phyloP scores from a whole-genome alignment of 2,888 invertebrate genomes.

The Lycophotia porphyrea region DNA sequence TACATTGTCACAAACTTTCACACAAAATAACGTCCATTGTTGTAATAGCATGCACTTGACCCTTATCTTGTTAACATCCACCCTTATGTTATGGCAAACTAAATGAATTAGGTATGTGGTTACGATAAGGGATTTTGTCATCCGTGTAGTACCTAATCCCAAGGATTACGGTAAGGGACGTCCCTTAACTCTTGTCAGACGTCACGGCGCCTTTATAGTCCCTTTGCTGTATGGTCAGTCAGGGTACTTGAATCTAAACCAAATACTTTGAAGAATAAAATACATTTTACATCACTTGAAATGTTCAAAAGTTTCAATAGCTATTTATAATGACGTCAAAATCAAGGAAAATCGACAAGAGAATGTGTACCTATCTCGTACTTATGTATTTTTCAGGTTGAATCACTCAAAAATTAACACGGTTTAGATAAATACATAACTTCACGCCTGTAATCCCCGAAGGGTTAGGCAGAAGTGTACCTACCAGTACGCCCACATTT shows the following conservation, averaged over 20 bases:
- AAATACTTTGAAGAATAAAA: background rate
- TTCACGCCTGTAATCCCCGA: no score
- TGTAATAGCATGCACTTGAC: background rate
- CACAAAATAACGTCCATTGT: background rate
- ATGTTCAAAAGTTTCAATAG: background rate
- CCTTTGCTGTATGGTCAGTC: background rate
- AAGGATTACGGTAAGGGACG: slow-evolving; percentile 1
- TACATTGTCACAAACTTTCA: no score
- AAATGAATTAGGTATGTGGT: background rate
- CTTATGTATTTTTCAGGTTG: background rate
- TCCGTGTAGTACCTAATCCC: slow-evolving; percentile 3
- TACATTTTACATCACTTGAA: background rate
- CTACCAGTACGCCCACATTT: no score
- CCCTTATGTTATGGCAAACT: background rate
- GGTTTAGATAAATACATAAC: no score
- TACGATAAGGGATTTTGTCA: slow-evolving; percentile 5
- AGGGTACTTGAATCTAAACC: background rate
- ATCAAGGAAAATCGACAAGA: background rate
- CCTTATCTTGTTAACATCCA: background rate
- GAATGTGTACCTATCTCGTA: background rate
- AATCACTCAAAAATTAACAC: background rate
- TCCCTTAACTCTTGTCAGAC: background rate
- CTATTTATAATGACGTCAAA: background rate
- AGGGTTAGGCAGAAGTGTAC: no score
- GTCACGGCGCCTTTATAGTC: background rate